These are phyloP conservation scores for Gymnothorax javanicus DNA, from an alignment of 2,797 vertebrate genomes.

Conservation along the genomic window DNA sequence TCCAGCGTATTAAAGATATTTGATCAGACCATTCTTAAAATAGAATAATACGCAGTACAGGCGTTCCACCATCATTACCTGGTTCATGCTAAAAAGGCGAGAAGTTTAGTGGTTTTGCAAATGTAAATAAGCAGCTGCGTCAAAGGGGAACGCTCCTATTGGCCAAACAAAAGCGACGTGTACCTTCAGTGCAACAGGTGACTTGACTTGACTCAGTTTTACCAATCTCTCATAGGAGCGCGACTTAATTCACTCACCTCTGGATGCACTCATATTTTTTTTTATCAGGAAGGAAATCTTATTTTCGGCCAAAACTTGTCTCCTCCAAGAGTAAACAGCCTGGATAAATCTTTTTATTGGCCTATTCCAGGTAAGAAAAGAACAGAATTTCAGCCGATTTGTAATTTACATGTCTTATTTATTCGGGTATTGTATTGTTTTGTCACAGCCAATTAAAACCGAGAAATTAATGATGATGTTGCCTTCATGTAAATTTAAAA, in stretches of 20 bases:
- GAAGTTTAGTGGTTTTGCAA: not conserved
- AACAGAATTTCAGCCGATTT: not conserved
- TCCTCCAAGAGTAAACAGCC: not conserved
- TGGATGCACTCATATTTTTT: not conserved
- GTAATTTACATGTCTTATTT: not conserved
- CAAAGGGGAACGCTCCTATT: slow-evolving; percentile 57
- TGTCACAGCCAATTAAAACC: no score
- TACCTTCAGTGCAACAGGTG: slow-evolving; percentile 73
- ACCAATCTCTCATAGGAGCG: slow-evolving; percentile 40
- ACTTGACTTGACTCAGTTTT: slow-evolving; percentile 60
- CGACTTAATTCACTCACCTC: not conserved
- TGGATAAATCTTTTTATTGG: not conserved
- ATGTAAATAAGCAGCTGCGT: slow-evolving; percentile 10
- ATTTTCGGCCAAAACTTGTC: not conserved
- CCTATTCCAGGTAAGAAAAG: slow-evolving; percentile 27
- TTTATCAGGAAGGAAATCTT: not conserved
- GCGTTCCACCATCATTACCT: not conserved
- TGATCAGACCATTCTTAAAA: not conserved
- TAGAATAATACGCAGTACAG: not conserved
- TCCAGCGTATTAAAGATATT: not conserved
- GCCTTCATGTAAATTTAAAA: not conserved
- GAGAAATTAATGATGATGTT: no score
- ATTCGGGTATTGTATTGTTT: no score
- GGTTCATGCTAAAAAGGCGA: not conserved
- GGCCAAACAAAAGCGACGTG: slow-evolving; percentile 76